phyloP scores from a whole-genome alignment of 2,888 invertebrate species.

The Lymantria dispar region DNA sequence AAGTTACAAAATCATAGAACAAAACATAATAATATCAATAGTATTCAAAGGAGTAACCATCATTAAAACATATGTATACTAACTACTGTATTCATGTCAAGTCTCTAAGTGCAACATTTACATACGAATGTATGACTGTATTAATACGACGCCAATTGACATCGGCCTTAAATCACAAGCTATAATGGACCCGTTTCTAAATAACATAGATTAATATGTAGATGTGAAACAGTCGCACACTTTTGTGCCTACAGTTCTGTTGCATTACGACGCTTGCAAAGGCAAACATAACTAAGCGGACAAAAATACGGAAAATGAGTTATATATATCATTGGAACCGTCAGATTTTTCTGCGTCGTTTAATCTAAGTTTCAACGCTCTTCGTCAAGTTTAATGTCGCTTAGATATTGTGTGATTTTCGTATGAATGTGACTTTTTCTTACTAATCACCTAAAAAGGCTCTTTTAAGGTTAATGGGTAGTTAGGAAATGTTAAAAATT shows the following conservation, averaged over 20 bases:
- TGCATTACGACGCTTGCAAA: too few relatives aligned
- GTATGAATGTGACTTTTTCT: too few relatives aligned
- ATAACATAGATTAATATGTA: conserved; percentile 13
- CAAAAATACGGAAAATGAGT: too few relatives aligned
- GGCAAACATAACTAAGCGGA: too few relatives aligned
- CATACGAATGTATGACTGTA: conserved; percentile 39
- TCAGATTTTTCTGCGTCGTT: too few relatives aligned
- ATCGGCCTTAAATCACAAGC: conserved; percentile 37
- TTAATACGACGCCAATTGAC: conserved; percentile 44
- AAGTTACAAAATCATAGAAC: background rate
- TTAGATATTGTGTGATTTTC: too few relatives aligned
- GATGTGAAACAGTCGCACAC: background rate
- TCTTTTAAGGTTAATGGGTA: too few relatives aligned
- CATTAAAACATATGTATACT: conserved; percentile 22
- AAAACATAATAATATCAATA: background rate
- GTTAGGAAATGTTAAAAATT: too few relatives aligned
- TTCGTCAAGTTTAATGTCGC: too few relatives aligned
- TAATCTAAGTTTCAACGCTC: too few relatives aligned
- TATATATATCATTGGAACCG: too few relatives aligned
- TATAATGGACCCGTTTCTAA: conserved; percentile 32
- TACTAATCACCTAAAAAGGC: too few relatives aligned
- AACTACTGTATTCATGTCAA: conserved; percentile 36
- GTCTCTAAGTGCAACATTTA: conserved; percentile 37
- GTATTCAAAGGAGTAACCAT: conserved; percentile 21
- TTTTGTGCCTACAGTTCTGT: background rate